Conservation (phyloP, 2,888 invertebrate species). For the Conops quadrifasciatus region DNA sequence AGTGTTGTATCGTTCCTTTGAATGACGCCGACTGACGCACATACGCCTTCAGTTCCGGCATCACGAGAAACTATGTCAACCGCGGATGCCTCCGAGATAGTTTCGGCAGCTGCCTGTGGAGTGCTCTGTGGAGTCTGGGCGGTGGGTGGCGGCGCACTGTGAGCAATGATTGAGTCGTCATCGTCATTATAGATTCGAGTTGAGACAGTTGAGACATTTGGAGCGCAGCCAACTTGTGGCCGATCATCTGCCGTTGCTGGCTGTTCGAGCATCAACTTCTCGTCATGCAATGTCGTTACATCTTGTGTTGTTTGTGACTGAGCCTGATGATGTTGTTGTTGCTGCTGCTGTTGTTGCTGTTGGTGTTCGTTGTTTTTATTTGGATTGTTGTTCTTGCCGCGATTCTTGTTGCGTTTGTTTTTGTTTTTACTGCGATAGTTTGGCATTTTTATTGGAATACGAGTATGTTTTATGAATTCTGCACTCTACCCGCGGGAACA, state of each 20-base stretch:
- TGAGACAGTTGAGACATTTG: slow-evolving; percentile 16
- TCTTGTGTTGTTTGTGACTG: neutral
- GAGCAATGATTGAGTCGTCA: slow-evolving; percentile 22
- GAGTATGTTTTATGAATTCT: neutral
- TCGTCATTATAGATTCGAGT: slow-evolving; percentile 15
- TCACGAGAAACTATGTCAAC: slow-evolving; percentile 33
- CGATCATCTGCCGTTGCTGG: slow-evolving; percentile 7
- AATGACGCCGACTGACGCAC: neutral
- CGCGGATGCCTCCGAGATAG: slow-evolving; percentile 30
- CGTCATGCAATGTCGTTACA: neutral
- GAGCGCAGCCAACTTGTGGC: slow-evolving; percentile 19
- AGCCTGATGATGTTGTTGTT: too few relatives aligned
- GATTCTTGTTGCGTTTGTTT: slow-evolving; percentile 55
- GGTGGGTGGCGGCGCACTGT: slow-evolving; percentile 7
- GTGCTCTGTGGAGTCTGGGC: neutral
- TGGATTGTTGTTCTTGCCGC: slow-evolving; percentile 51
- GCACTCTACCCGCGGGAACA: neutral
- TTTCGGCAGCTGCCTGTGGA: neutral
- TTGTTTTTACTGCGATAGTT: slow-evolving; percentile 58
- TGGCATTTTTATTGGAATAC: slow-evolving; percentile 49
- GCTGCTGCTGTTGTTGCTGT: slow-evolving; percentile 38
- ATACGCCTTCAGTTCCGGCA: slow-evolving; percentile 12
- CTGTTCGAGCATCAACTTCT: slow-evolving; percentile 16
- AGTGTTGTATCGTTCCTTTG: slow-evolving; percentile 1
- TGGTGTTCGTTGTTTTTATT: slow-evolving; percentile 40